Conservation (phyloP, 2,797 vertebrate genomes). For the Enteromius anoplus region DNA sequence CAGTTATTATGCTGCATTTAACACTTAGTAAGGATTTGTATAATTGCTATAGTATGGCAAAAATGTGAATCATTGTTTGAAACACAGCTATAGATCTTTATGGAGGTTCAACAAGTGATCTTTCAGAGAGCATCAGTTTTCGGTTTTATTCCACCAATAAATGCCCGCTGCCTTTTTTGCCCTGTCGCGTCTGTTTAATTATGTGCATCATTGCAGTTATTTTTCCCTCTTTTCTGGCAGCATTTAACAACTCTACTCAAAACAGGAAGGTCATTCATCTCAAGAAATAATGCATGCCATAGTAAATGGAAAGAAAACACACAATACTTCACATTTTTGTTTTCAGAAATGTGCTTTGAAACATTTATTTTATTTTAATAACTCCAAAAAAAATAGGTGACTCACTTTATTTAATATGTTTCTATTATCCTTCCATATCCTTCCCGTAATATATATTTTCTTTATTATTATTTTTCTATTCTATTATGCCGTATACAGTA, state of each 20-base stretch:
- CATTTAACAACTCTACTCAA: not conserved
- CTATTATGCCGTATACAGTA: too few relatives aligned
- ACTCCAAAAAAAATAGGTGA: not conserved
- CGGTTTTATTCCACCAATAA: not conserved
- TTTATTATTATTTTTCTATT: not conserved
- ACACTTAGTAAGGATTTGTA: not conserved
- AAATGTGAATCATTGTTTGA: not conserved
- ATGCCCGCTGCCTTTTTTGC: not conserved
- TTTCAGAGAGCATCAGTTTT: not conserved
- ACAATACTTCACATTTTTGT: not conserved
- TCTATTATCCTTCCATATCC: not conserved
- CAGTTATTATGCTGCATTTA: not conserved
- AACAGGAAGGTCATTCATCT: slow-evolving; percentile 6
- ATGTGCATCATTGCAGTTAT: not conserved
- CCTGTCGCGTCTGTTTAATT: not conserved
- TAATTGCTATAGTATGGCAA: slow-evolving; percentile 12
- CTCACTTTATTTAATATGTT: not conserved
- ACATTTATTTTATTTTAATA: not conserved
- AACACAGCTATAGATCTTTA: not conserved
- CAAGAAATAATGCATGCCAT: not conserved
- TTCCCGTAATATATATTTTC: not conserved
- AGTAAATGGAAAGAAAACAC: not conserved
- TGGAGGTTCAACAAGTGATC: not conserved
- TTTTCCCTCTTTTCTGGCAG: not conserved
- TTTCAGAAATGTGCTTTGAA: not conserved